phyloP scores from a whole-genome alignment of 2,888 invertebrate species.

The Alloscopus bannaensis region DNA sequence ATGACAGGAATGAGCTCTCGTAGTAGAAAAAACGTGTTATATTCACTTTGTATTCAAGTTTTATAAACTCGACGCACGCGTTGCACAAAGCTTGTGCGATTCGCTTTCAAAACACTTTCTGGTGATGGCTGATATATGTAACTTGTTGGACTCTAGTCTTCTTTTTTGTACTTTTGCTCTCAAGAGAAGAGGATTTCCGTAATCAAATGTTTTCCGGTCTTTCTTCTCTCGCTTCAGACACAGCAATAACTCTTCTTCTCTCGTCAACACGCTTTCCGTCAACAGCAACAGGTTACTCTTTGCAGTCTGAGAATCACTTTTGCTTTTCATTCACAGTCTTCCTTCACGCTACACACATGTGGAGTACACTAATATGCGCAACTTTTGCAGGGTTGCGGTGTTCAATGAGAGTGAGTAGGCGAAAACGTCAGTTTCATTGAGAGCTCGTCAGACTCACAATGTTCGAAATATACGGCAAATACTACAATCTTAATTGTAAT shows the following conservation, averaged over 20 bases:
- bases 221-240: slow-evolving; percentile 47
- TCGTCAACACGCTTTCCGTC: slow-evolving; percentile 41
- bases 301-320: background rate
- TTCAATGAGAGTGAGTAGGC: too few relatives aligned
- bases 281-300: slow-evolving; percentile 6
- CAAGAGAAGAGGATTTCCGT: slow-evolving; percentile 66
- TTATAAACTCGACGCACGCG: background rate
- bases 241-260: slow-evolving; percentile 24
- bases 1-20: background rate
- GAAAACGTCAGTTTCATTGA: too few relatives aligned
- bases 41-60: slow-evolving; percentile 6
- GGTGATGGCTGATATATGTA: slow-evolving; percentile 42
- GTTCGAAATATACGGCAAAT: background rate
- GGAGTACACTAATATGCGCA: too few relatives aligned
- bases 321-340: background rate
- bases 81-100: too few relatives aligned
- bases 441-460: background rate
- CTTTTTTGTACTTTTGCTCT: too few relatives aligned
- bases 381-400: too few relatives aligned
- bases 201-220: slow-evolving; percentile 60
- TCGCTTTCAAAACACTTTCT: background rate
- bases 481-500: too few relatives aligned
- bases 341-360: background rate
- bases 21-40: slow-evolving; percentile 22
- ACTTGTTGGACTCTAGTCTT: slow-evolving; percentile 22